Percentiles rank a stretch among this genome's conserved stretches.
phyloP scores from a whole-genome alignment of 2,888 invertebrate species.

The Tachina grossa region DNA sequence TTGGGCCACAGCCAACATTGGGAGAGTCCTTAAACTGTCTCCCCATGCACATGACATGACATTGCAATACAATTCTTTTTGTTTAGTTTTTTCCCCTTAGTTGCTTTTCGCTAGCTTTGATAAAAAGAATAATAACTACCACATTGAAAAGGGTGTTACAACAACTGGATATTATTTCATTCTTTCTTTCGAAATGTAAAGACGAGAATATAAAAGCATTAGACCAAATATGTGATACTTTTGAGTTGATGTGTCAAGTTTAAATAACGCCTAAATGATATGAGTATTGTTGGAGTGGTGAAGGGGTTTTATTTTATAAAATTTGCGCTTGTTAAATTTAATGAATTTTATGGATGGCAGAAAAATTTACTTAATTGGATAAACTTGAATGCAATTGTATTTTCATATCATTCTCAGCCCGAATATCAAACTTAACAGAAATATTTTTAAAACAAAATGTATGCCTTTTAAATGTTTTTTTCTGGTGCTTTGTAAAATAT shows the following conservation, averaged over 20 bases:
- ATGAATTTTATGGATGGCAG: conserved; percentile 27
- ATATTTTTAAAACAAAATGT: too few relatives aligned
- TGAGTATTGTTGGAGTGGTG: neutral
- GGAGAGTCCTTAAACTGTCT: conserved; percentile 36
- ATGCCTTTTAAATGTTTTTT: too few relatives aligned
- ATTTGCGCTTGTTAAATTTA: conserved; percentile 43
- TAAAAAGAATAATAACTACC: conserved; percentile 12
- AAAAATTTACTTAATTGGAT: neutral
- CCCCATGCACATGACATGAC: conserved; percentile 34
- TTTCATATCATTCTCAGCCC: too few relatives aligned
- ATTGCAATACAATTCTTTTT: conserved; percentile 25
- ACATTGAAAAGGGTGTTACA: conserved; percentile 9
- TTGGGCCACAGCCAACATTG: conserved; percentile 26
- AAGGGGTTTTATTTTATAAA: neutral
- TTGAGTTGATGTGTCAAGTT: conserved; percentile 18
- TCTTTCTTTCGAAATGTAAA: neutral
- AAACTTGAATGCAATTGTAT: too few relatives aligned
- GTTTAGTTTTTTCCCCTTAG: neutral
- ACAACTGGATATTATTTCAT: conserved; percentile 21
- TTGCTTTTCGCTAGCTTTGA: neutral
- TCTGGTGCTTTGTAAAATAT: too few relatives aligned
- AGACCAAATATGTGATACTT: conserved; percentile 21
- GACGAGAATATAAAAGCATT: neutral
- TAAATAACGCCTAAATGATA: conserved; percentile 21
- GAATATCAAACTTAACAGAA: neutral